phyloP scores from a whole-genome alignment of 2,888 invertebrate species.

The Abrostola triplasia region DNA sequence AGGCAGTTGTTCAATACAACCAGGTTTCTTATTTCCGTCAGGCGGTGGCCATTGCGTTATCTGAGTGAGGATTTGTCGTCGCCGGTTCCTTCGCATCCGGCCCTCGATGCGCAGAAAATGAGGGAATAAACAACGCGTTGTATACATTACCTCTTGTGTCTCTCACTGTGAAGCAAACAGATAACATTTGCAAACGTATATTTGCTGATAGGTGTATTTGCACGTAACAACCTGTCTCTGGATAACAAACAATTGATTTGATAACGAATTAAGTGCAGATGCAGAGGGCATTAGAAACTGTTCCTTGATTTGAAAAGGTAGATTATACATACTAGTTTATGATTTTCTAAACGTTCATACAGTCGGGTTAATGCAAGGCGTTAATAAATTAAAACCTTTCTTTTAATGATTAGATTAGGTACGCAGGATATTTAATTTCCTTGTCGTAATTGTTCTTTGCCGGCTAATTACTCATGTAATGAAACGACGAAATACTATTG shows the following conservation, averaged over 20 bases:
- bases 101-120: constrained; percentile 51
- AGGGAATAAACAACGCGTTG: constrained; percentile 56
- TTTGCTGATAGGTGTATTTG: constrained; percentile 37
- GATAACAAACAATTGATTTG: constrained; percentile 3
- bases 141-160: constrained; percentile 34
- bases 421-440: constrained; percentile 3
- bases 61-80: constrained; percentile 64
- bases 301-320: too few relatives aligned
- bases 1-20: constrained; percentile 46
- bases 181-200: constrained; percentile 25
- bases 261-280: not conserved
- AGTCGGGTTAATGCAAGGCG: too few relatives aligned
- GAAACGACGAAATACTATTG: too few relatives aligned
- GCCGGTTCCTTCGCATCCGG: constrained; percentile 59
- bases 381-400: not conserved
- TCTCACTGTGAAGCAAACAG: constrained; percentile 36
- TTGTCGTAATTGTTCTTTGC: not conserved
- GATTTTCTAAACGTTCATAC: too few relatives aligned
- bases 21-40: constrained; percentile 62
- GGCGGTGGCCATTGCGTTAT: constrained; percentile 59
- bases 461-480: constrained; percentile 3
- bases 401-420: constrained; percentile 4
- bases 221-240: constrained; percentile 1
- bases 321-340: too few relatives aligned
- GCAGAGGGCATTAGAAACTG: not conserved